Conservation (phyloP, 2,888 invertebrate species). For the Dynastes grantii region DNA sequence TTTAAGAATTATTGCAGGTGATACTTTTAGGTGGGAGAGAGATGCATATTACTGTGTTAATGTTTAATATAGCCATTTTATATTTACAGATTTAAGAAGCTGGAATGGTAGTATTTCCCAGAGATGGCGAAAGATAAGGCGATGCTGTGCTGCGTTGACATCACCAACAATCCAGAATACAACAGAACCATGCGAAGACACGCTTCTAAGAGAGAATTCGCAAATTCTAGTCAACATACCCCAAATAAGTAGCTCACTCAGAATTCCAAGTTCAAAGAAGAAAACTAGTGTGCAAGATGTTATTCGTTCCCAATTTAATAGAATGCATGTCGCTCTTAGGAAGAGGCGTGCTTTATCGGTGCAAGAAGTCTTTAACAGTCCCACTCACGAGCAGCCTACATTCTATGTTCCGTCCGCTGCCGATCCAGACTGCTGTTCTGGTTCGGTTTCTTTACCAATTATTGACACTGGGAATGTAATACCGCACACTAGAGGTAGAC, state of each 20-base stretch:
- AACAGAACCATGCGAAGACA: slow-evolving; percentile 71
- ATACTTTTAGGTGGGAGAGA: too few species aligned
- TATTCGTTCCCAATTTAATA: slow-evolving; percentile 78
- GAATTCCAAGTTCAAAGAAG: slow-evolving; percentile 68
- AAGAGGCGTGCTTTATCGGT: slow-evolving; percentile 80
- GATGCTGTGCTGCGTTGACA: slow-evolving; percentile 76
- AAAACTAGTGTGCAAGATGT: slow-evolving; percentile 77
- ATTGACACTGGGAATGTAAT: slow-evolving; percentile 47
- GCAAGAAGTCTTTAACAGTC: slow-evolving; percentile 76
- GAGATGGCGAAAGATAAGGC: slow-evolving; percentile 82
- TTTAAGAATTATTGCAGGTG: too few species aligned
- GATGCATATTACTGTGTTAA: too few species aligned
- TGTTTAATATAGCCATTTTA: background rate
- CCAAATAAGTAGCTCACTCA: slow-evolving; percentile 69
- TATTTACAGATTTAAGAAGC: slow-evolving; percentile 75
- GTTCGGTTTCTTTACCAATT: slow-evolving; percentile 59
- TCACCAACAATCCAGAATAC: slow-evolving; percentile 73
- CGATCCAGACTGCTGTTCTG: slow-evolving; percentile 54
- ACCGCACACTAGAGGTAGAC: slow-evolving; percentile 55
- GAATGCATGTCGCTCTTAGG: slow-evolving; percentile 80
- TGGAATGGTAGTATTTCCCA: slow-evolving; percentile 85
- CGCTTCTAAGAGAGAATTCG: slow-evolving; percentile 73
- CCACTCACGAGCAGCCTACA: slow-evolving; percentile 72
- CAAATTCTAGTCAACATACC: slow-evolving; percentile 69
- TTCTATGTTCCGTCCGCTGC: slow-evolving; percentile 82